phyloP scores from a whole-genome alignment of 2,888 invertebrate species.

The Mythimna vitellina region DNA sequence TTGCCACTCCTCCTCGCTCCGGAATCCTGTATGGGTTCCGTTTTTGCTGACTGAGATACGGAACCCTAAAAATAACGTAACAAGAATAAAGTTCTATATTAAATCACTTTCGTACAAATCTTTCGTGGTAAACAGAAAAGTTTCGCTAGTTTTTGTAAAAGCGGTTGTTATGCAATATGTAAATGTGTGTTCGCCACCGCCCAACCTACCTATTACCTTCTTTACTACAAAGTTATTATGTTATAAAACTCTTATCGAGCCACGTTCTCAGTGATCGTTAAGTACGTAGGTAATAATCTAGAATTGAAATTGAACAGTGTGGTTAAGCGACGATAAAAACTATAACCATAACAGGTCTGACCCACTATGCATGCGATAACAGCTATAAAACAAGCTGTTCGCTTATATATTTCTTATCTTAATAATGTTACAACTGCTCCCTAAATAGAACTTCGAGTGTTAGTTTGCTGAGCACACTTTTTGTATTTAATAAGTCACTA shows the following conservation, averaged over 20 bases:
- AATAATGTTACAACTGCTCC: constrained; percentile 77
- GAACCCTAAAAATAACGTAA: not conserved
- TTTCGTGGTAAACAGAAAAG: constrained; percentile 46
- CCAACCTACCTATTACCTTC: constrained; percentile 55
- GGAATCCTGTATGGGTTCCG: too few relatives aligned
- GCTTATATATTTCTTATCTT: constrained; percentile 78
- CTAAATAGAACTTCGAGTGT: constrained; percentile 72
- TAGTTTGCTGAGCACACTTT: constrained; percentile 46
- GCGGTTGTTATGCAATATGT: constrained; percentile 56
- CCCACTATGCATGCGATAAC: constrained; percentile 77
- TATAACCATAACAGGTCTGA: constrained; percentile 79
- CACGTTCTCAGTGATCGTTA: constrained; percentile 66
- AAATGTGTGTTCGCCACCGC: constrained; percentile 56
- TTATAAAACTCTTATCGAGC: constrained; percentile 69
- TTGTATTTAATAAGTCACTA: constrained; percentile 28
- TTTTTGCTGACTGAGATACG: too few relatives aligned
- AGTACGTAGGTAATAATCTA: constrained; percentile 72
- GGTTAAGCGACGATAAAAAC: constrained; percentile 77
- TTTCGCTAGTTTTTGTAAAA: constrained; percentile 38
- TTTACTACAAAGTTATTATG: constrained; percentile 65
- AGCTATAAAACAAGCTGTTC: constrained; percentile 77
- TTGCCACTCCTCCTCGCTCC: too few relatives aligned
- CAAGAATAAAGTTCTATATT: not conserved
- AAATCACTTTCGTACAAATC: constrained; percentile 12
- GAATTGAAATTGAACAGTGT: constrained; percentile 75